Evolutionary conservation across 2,113 vertebrate species (phyloP).

Genomic region (Plecotus auritus): DNA sequence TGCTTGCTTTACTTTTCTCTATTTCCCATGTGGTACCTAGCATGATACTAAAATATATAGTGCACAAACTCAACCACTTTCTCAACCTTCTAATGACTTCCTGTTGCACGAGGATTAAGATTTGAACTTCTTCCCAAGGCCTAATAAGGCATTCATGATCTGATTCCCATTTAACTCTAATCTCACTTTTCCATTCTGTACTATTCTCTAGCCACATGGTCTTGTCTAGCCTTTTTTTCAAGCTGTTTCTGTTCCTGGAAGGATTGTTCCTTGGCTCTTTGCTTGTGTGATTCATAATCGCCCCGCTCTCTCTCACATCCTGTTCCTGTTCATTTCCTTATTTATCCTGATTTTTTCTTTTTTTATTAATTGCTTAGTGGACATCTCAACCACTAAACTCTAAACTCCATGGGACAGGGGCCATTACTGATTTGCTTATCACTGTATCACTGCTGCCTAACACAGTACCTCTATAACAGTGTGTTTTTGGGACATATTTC

Average conservation of each 20-base stretch:
- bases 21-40: neutral
- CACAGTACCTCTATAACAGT: neutral
- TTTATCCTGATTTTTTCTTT: neutral
- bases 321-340: neutral
- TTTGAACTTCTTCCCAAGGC: neutral
- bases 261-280: neutral
- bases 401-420: neutral
- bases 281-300: neutral
- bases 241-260: neutral
- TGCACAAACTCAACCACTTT: neutral
- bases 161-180: neutral
- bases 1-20: neutral
- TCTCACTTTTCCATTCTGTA: neutral
- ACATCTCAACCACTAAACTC: neutral
- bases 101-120: neutral
- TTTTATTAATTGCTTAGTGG: neutral
- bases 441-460: neutral
- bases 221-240: neutral
- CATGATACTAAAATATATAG: neutral
- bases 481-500: neutral
- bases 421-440: neutral
- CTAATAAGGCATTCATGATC: neutral
- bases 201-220: neutral
- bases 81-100: neutral
- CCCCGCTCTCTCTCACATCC: neutral